Conservation (phyloP, 1,140 invertebrate species). For the Drosophila aff. region DNA sequence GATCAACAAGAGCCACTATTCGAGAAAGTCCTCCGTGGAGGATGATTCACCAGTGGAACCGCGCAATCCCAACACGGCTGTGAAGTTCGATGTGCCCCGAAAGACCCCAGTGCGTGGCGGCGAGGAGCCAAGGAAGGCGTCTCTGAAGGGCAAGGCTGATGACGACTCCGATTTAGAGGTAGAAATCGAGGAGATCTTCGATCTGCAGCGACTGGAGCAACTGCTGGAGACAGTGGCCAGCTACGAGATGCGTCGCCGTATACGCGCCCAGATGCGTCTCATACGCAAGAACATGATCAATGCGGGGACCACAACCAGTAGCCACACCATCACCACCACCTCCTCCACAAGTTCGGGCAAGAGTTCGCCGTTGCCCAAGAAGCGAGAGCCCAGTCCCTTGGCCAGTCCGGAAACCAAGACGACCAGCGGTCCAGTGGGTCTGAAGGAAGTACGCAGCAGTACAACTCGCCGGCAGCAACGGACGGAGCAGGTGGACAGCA, state of each 20-base stretch:
- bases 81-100: slow-evolving; percentile 88
- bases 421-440: slow-evolving; percentile 2
- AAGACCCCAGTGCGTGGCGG: slow-evolving; percentile 61
- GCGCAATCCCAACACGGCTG: slow-evolving; percentile 78
- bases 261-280: slow-evolving; percentile 90
- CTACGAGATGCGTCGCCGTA: slow-evolving; percentile 90
- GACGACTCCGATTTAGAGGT: slow-evolving; percentile 59
- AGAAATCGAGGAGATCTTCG: slow-evolving; percentile 90
- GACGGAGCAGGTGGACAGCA: slow-evolving; percentile 52
- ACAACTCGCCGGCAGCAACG: slow-evolving; percentile 19
- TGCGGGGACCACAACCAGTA: slow-evolving; percentile 26
- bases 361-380: slow-evolving; percentile 36
- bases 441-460: slow-evolving; percentile 51
- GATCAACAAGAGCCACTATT: slow-evolving; percentile 77
- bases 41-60: slow-evolving; percentile 59
- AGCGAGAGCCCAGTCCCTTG: slow-evolving; percentile 41
- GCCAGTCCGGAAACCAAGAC: slow-evolving; percentile 42
- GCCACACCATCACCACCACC: slow-evolving; percentile 26
- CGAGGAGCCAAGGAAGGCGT: slow-evolving; percentile 14
- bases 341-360: slow-evolving; percentile 27
- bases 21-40: slow-evolving; percentile 71
- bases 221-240: slow-evolving; percentile 90
- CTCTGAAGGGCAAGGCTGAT: slow-evolving; percentile 16
- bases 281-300: slow-evolving; percentile 87
- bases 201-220: slow-evolving; percentile 89